Base-by-base conservation (phyloP, 1,140 invertebrate species). In the Atta cephalotes region DNA sequence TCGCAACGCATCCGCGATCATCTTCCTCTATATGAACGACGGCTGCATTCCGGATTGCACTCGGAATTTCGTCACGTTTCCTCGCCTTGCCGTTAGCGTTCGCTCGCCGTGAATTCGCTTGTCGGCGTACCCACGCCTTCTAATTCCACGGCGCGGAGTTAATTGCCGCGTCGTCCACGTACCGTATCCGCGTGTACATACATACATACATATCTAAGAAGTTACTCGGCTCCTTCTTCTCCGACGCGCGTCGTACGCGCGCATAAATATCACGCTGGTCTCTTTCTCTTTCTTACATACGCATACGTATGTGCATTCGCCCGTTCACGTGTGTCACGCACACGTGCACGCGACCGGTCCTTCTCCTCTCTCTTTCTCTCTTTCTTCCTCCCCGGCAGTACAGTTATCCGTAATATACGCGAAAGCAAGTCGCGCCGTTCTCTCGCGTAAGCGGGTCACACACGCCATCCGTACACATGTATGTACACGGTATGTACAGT, bases 61-160 rank as follows among this genome's bases (percentile, higher is more conserved):
- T 28, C 39, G 86, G 58, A 66, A 76, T 76, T 72, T 84, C 49
- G n/a, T 77, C 63, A 56, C 35, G 60, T 87, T 66, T 71, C 35
- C 81, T 72, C n/a, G 16, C 56, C 76, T 51, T 72, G 68, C 72
- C 72, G 71, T 78, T 68, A 81, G 78, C 72, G 53, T 56, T 39
- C 60, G 31, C 58, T 45, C 45, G 63, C 51, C 53, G 76, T 81
- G 85, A 89, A 80, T 89, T 89, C 31, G 58, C 77, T 60, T 63
- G 35, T 39, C 56, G 49, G 7, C 45, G 31, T 89, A 86, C 68
- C 71, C 77, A 89, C 85, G 88, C 71, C 88, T 87, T 87, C 88
- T 81, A 90, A 90, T 90, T 71, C 77, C 31, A 70, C 49, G 65
- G 77, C 60, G 77, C 70, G 45, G 76, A 89, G 63, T 90, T 89